phyloP scores from a whole-genome alignment of 1,140 invertebrate species.

The Oncopodura yosiiana region DNA sequence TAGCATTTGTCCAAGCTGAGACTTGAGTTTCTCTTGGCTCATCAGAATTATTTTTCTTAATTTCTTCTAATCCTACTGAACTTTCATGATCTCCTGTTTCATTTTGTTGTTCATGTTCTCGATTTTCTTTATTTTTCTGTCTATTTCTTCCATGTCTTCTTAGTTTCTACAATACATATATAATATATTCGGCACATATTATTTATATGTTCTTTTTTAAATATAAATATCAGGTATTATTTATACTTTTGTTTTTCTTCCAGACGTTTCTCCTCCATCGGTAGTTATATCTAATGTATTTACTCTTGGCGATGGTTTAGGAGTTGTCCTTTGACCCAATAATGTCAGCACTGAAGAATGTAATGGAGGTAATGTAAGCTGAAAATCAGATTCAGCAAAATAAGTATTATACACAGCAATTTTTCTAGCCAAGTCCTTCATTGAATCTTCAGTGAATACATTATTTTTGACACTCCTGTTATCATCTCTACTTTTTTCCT shows the following conservation, averaged over 20 bases:
- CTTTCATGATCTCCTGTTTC: neutral
- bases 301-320: slow-evolving; percentile 6
- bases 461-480: no score
- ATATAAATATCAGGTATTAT: neutral
- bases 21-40: slow-evolving; percentile 28
- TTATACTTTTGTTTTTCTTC: slow-evolving; percentile 11
- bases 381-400: slow-evolving; percentile 4
- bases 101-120: neutral
- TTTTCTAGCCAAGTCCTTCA: slow-evolving; percentile 4
- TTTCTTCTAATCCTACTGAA: neutral
- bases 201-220: neutral
- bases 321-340: slow-evolving; percentile 18
- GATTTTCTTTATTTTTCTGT: slow-evolving; percentile 1
- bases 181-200: neutral
- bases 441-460: neutral
- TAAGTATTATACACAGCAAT: slow-evolving; percentile 14
- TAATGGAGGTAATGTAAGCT: slow-evolving; percentile 29
- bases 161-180: slow-evolving; percentile 15
- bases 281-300: neutral
- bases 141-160: slow-evolving; percentile 23
- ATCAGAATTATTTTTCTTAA: neutral
- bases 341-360: slow-evolving; percentile 32
- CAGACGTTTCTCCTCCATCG: neutral
- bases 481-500: no score
- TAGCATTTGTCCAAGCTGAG: slow-evolving; percentile 2